Evolutionary conservation across 2,113 vertebrate genomes (phyloP).

Genomic region (Rhadina sibilatrix): DNA sequence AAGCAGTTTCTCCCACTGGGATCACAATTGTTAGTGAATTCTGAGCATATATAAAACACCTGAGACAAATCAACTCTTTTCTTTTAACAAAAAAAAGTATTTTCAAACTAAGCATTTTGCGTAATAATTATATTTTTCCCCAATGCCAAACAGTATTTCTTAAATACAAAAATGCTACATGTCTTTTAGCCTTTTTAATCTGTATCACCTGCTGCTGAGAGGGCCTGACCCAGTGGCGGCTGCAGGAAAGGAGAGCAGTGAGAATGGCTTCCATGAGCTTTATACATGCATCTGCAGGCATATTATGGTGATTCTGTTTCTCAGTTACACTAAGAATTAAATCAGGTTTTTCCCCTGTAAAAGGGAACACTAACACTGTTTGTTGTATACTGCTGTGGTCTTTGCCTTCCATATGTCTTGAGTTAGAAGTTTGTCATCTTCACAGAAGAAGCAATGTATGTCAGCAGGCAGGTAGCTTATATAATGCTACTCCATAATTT

Average conservation of each 20-base stretch:
- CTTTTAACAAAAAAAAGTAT: background rate
- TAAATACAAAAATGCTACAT: background rate
- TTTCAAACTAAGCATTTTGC: background rate
- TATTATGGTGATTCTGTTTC: background rate
- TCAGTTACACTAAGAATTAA: background rate
- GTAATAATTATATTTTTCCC: background rate
- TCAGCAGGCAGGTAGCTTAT: background rate
- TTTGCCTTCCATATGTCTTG: background rate
- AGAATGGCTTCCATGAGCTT: background rate
- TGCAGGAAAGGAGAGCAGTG: background rate
- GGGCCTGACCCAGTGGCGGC: background rate
- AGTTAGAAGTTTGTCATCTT: background rate
- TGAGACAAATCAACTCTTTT: background rate
- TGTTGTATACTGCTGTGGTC: background rate
- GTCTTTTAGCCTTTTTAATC: background rate
- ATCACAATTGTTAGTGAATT: background rate
- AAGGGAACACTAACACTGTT: background rate
- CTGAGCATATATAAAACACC: fast-evolving
- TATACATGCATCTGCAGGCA: background rate
- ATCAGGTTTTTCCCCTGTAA: background rate
- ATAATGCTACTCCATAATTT: background rate
- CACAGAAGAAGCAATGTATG: background rate
- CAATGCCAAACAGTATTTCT: background rate
- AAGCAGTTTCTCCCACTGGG: background rate
- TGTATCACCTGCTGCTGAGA: background rate